Base-by-base conservation (phyloP, 2,888 invertebrate species). In the Archaeoteleia sp. region DNA sequence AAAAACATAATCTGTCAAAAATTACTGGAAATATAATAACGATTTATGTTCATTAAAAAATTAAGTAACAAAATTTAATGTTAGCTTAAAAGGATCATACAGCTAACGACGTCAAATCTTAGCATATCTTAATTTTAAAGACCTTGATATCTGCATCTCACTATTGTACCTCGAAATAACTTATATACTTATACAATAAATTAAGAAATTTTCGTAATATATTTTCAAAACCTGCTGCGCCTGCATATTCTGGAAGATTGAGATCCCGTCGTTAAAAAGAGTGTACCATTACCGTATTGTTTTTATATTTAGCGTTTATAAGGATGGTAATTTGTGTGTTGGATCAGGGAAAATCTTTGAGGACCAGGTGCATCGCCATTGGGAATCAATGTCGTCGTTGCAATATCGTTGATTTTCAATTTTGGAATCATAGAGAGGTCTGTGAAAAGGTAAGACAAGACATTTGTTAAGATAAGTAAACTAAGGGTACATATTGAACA, bases 271-370 rank as follows among this genome's bases (percentile, higher is more conserved):
- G 15, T 29, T 49, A 39, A 30, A n/a, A 23, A 14, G 14, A n/a
- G 32, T 29, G 27, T 30, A 39, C 35, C 43, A 35, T 6, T 23
- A 35, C 32, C 46, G 17, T 34, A 10, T 17, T 13, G 12, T 39
- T 40, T 7, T 9, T 15, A 12, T 1, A 23, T 73, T 74, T 82
- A 85, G 65, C 87, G 86, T 79, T 87, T 84, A 80, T 88, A 88
- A 46, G 88, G 88, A 80, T 88, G 88, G 78, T 86, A 88, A 76
- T 86, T 86, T 67, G 85, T 85, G 67, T 86, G 82, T 72, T 85
- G 85, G 73, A 80, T 80, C 60, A 87, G 81, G 77, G 86, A 86
- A 67, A 86, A 86, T 66, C 87, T 82, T 79, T 87, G 87, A 57
- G 87, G 87, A 79, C 87, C 87, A 54, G 86, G 87, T 57, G 81